A percentile compares a stretch with the other conserved stretches of the same genome.
These are phyloP conservation scores for Paragorgia papillata DNA, from an alignment of 92 coral and sea anemone genomes.

Conservation along the genomic window DNA sequence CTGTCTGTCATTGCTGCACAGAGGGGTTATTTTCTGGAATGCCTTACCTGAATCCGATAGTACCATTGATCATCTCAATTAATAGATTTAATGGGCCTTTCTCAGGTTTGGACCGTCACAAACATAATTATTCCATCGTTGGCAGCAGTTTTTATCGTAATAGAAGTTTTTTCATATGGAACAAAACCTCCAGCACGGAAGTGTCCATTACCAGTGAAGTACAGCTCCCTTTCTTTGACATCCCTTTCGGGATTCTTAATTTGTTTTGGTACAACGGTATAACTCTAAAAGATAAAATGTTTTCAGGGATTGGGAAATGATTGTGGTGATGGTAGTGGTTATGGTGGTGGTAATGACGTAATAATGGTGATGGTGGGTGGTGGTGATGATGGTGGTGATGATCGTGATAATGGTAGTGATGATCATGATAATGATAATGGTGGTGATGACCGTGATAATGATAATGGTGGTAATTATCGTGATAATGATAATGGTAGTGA, in stretches of 20 bases:
- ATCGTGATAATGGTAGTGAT: too few species aligned
- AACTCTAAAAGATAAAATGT: neutral
- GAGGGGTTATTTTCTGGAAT: too few species aligned
- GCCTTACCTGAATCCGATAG: conserved; percentile 35
- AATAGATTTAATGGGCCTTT: neutral
- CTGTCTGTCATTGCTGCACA: too few species aligned
- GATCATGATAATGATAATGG: too few species aligned
- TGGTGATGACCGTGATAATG: too few species aligned
- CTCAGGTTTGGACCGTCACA: neutral
- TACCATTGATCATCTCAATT: conserved; percentile 38
- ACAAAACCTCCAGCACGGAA: neutral
- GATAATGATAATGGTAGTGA: too few species aligned
- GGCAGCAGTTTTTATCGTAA: conserved; percentile 4
- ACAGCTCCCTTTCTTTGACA: neutral
- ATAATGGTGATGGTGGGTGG: too few species aligned
- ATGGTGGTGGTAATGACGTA: too few species aligned
- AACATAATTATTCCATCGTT: conserved; percentile 12
- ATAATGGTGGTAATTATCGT: too few species aligned
- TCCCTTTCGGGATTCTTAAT: neutral
- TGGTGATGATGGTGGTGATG: too few species aligned
- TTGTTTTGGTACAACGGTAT: neutral
- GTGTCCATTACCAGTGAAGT: conserved; percentile 19
- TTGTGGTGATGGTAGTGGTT: too few species aligned
- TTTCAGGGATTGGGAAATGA: too few species aligned
- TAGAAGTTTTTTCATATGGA: neutral